Conservation (phyloP, 2,113 vertebrate genomes). For the Phodopus roborovskii region DNA sequence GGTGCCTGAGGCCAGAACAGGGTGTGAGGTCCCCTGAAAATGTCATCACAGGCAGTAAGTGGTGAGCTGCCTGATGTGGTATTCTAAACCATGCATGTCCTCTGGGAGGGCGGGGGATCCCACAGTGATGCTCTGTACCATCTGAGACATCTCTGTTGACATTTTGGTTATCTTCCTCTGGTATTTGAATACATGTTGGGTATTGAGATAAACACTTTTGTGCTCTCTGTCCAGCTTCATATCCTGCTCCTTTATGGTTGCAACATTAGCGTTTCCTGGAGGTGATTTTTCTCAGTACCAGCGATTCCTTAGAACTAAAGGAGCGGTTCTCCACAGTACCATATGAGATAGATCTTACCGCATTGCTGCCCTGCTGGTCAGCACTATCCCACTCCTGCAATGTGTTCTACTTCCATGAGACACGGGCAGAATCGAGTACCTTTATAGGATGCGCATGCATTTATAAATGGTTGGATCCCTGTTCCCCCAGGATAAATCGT, state of each 20-base stretch:
- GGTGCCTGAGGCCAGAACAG: background rate
- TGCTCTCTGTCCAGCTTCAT: constrained; percentile 29
- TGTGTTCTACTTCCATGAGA: constrained; percentile 12
- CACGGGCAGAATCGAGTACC: background rate
- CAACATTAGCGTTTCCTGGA: constrained; percentile 56
- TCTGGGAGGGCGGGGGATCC: background rate
- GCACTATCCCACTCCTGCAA: background rate
- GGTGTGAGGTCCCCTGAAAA: background rate
- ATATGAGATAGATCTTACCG: background rate
- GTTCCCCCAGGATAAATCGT: background rate
- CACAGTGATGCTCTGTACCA: background rate
- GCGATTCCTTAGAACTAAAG: constrained; percentile 20
- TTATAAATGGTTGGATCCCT: background rate
- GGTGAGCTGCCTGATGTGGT: background rate
- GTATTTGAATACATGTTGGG: background rate
- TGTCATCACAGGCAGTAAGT: background rate
- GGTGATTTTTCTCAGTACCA: constrained; percentile 41
- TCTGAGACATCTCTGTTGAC: background rate
- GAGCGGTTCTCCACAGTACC: background rate
- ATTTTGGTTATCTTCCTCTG: constrained; percentile 21
- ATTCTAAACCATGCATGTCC: background rate
- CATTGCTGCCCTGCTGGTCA: background rate
- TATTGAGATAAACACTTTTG: background rate
- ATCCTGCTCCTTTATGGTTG: constrained; percentile 36
- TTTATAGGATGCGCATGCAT: background rate